Evolutionary conservation across 1,140 invertebrate species (phyloP), one percentile per base, ranked within the genome.

Genomic region (Subanguina moxae): DNA sequence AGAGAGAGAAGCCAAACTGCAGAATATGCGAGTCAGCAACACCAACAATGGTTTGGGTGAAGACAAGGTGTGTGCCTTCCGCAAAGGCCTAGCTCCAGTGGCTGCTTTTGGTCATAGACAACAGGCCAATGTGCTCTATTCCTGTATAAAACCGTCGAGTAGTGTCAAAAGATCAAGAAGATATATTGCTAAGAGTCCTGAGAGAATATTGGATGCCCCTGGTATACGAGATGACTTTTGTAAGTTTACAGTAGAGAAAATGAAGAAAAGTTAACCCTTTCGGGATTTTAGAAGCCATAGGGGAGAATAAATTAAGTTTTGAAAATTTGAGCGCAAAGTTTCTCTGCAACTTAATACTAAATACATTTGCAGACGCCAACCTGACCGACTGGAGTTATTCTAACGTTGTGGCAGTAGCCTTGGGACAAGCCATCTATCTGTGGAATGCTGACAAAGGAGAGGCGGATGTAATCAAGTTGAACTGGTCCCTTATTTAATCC

Each of bases 181-280:
- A 30, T 67, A 65, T 27, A 46, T 64, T 1, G 38, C 48, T 3
- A 68, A 46, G 21, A 23, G 23, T 19, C 94, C 94, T 0, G 97
- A 96, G 83, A 97, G 97, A 86, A 89, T 95, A 0, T 86, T 97
- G 11, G 94, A 97, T 84, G 94, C 95, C 0, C 95, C 95, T 0
- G 94, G 97, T 84, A 84, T 98, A 30, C 93, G 96, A 84, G 94
- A 97, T 84, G 95, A 97, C 84, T 97, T 97, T 84, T 97, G 68
- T 70, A 23, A 25, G 57, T 11, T 27, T 68, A 61, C n/a, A 15
- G 48, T 52, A 15, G 48, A 15, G 3, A 52, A 21, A 52, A 15
- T 52, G 15, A 52, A 52, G 17, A 19, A 25, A 52, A 3, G 48
- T 38, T 38, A 38, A 11, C 32, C 32, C 32, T 38, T n/a, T n/a